phyloP scores from a whole-genome alignment of 2,797 vertebrate species.

The Micropoecilia bifurca region DNA sequence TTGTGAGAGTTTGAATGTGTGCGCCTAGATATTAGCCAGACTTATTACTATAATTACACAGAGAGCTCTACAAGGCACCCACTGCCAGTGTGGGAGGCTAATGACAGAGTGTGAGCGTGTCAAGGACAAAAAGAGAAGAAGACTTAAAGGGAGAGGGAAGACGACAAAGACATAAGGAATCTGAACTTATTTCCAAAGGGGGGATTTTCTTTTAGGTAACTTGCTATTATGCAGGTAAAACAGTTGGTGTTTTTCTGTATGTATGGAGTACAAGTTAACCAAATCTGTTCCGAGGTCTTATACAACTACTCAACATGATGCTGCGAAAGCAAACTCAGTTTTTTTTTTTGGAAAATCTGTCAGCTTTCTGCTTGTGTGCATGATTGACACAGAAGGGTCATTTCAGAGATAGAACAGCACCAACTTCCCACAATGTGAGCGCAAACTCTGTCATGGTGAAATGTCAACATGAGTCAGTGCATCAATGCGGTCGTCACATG shows the following conservation, averaged over 20 bases:
- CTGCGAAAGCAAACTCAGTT: background rate
- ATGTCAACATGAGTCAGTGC: slow-evolving; percentile 35
- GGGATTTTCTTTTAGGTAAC: background rate
- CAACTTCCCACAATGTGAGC: background rate
- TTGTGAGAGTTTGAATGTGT: slow-evolving; percentile 9
- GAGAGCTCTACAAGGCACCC: slow-evolving; percentile 70
- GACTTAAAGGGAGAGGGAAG: slow-evolving; percentile 15
- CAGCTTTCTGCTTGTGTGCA: background rate
- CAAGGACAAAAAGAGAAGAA: slow-evolving; percentile 53
- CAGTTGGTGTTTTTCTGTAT: background rate
- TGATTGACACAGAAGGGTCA: background rate
- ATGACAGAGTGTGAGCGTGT: slow-evolving; percentile 72
- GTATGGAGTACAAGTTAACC: background rate
- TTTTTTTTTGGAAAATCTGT: background rate
- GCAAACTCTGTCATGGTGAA: background rate
- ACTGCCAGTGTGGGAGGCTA: slow-evolving; percentile 82
- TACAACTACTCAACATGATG: background rate
- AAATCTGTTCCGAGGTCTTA: background rate
- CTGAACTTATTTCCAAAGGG: background rate
- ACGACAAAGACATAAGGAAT: slow-evolving; percentile 5
- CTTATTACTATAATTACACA: slow-evolving; percentile 83
- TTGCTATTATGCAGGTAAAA: background rate
- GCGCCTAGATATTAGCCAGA: slow-evolving; percentile 66
- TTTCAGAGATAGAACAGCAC: background rate
- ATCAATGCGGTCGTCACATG: slow-evolving; percentile 24